Evolutionary conservation across 2,888 invertebrate genomes (phyloP), one percentile per base, ranked within the genome.

Genomic region (Labia minor): DNA sequence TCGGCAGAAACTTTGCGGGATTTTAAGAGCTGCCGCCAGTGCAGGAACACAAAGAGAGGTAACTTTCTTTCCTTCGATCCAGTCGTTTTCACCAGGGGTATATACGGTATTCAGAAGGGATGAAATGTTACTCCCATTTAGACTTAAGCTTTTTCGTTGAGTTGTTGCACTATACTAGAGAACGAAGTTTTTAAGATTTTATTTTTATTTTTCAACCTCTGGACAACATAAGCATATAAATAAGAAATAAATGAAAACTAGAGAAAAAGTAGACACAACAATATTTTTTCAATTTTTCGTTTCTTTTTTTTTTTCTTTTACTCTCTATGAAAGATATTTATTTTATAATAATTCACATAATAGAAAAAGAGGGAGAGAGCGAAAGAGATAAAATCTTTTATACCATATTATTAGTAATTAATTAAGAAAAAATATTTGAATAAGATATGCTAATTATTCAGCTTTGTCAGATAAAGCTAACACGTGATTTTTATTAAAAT

Each of bases 1-100:
- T 49, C 49, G 49, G 49, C 49, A 49, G 49, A 49, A 49, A 49
- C 49, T 49, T 49, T 49, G 49, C 49, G 49, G 49, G 49, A 49
- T 49, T 49, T 49, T 49, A 49, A 49, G 49, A 49, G 49, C 49
- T 2, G n/a, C 26, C 26, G 26, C 26, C 26, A 16, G 49, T 49
- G 49, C 49, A 49, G 49, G 49, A 49, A 49, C n/a, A 14, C 3
- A 49, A 49, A 8, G 49, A 49, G 49, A 49, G 49, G 49, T 49
- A 49, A 49, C 49, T 49, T 14, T 49, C 49, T 49, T 49, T 49
- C 49, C 14, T 14, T 49, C 49, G 14, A 49, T 49, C n/a, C 49
- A 49, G 16, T 49, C n/a, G 3, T 26, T 8, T 26, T 3, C 26
- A 8, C 6, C 16, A 14, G 14, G 49, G 14, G 49, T 49, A 14